These are phyloP conservation scores for Ochotona princeps DNA, from an alignment of 2,113 vertebrate species.

Conservation along the genomic window DNA sequence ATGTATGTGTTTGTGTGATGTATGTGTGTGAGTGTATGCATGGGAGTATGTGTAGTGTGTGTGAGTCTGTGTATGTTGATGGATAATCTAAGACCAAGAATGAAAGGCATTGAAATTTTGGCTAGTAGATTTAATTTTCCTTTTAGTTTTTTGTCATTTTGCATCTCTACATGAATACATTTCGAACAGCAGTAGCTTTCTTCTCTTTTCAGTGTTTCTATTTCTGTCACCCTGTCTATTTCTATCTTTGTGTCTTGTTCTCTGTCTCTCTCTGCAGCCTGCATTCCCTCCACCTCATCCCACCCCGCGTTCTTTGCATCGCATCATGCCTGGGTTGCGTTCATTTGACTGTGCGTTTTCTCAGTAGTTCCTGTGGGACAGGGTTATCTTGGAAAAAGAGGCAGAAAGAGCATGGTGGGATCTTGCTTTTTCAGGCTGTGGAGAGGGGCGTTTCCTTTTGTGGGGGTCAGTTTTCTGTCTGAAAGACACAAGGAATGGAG, in stretches of 20 bases:
- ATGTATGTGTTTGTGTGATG: too few relatives aligned
- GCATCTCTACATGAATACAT: not conserved
- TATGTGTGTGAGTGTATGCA: too few relatives aligned
- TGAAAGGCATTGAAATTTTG: not conserved
- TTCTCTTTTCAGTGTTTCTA: not conserved
- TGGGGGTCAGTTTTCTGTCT: not conserved
- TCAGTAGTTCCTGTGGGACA: not conserved
- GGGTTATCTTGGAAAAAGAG: too few relatives aligned
- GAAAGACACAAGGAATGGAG: not conserved
- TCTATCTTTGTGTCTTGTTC: not conserved
- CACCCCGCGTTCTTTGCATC: not conserved
- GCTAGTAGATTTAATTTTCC: not conserved
- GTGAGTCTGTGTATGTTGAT: not conserved
- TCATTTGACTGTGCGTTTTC: not conserved
- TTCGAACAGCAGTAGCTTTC: not conserved
- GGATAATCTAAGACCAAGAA: too few relatives aligned
- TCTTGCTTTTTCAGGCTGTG: not conserved
- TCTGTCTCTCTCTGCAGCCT: too few relatives aligned
- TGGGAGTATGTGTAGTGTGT: too few relatives aligned
- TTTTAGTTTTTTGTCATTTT: not conserved
- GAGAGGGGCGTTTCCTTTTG: not conserved
- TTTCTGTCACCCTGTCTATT: not conserved
- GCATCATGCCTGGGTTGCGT: not conserved
- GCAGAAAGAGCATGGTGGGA: accelerated
- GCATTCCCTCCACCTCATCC: not conserved